Evolutionary conservation across 2,113 vertebrate genomes (phyloP), one percentile per base, ranked within the genome.

Genomic region (Boulengerochromis microlepis): DNA sequence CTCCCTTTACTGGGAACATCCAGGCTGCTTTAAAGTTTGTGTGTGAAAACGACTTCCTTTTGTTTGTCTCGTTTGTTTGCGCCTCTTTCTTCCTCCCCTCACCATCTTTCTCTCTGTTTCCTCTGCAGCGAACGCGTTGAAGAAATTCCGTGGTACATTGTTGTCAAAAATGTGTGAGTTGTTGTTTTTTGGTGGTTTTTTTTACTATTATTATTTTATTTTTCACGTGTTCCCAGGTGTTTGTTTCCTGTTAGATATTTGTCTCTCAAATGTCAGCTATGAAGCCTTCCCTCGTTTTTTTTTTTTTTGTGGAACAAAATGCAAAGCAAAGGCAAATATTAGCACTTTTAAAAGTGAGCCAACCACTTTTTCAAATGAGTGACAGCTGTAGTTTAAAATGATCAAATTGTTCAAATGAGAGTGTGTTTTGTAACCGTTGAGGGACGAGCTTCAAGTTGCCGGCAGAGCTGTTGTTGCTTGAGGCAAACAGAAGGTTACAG

Each of bases 61-160:
- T 92, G 90, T 94, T 90, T 93, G 91, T 87, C 89, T 93, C 89
- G 90, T 87, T 90, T 87, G 84, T 93, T 92, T 95, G 89, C 90
- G 90, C 87, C 87, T 92, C 88, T 93, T 87, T 93, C 93, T 95
- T 90, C 82, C 89, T 81, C 82, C 66, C 83, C 52, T 81, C 87
- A 85, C 90, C 82, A 6, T 86, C 80, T 87, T 84, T 87, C 85
- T 86, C 84, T 93, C 90, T 90, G 84, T 92, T 91, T 86, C 92
- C 69, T 90, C 94, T 93, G 91, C 94, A 96, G 96, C 38, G 94
- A 95, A 33, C 94, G 88, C 59, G 31, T 96, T 93, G 95, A 95
- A 94, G 96, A 96, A 69, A 71, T 93, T 92, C 96, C 96, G n/a
- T 97, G 96, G 96, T 96, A 96, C 93, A 94, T 96, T 38, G 76